Percentiles rank a stretch among this genome's conserved stretches.
Evolutionary conservation across 1,140 invertebrate genomes (phyloP).

Genomic region (Caenorhabditis latens): DNA sequence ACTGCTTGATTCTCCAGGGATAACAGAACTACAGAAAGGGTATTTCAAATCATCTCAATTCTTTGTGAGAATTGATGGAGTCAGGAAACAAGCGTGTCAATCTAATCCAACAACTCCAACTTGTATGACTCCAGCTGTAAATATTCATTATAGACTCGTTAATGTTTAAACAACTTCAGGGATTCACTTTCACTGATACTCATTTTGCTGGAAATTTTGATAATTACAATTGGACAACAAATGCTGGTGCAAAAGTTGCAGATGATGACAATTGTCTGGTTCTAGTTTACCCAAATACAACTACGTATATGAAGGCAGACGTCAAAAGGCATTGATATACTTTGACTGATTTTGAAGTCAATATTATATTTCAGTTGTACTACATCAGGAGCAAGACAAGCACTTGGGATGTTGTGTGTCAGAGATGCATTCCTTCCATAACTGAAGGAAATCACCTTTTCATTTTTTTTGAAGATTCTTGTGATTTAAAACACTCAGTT

Average conservation of each 20-base stretch:
- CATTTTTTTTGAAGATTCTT: background rate
- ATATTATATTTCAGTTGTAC: constrained; percentile 2
- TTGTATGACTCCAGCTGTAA: constrained; percentile 20
- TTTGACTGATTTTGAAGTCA: background rate
- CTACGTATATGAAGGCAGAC: background rate
- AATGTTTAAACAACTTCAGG: background rate
- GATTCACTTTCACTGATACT: constrained; percentile 20
- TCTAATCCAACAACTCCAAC: background rate
- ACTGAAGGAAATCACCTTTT: no score
- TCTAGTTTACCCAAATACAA: background rate
- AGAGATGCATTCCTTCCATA: background rate
- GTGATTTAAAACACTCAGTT: no score
- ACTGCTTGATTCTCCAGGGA: background rate
- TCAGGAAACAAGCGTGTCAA: background rate
- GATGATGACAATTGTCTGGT: constrained; percentile 32
- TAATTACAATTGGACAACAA: constrained; percentile 8
- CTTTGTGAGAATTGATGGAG: constrained; percentile 5
- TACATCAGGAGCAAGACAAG: background rate
- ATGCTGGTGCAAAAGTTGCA: background rate
- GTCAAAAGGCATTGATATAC: constrained; percentile 4
- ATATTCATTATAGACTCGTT: background rate
- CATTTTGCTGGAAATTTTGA: background rate
- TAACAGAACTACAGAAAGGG: background rate
- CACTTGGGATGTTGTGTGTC: background rate
- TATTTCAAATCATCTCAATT: background rate